Evolutionary conservation across 2,113 vertebrate genomes (phyloP), one percentile per base, ranked within the genome.

Genomic region (Erythrolamprus reginae): DNA sequence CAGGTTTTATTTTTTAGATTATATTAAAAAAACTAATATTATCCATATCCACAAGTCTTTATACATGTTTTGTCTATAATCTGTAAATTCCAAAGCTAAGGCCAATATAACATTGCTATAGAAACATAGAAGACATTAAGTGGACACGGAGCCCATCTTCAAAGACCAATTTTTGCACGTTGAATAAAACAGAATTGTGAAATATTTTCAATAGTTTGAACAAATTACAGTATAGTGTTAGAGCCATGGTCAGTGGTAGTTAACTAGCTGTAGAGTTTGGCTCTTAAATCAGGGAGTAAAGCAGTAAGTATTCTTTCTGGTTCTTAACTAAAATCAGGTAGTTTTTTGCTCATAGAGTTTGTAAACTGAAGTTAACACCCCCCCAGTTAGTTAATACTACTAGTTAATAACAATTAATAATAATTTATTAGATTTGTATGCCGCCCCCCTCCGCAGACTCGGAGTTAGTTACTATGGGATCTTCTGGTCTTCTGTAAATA

Each of bases 1-100:
- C 55, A 95, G 96, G 93, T 95, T 98, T 98, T 98, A 98, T 98
- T 96, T 88, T 98, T 98, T 97, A 98, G 98, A 98, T 98, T 98
- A 98, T 97, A n/a, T n/a, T n/a, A 98, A 98, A 98, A 56, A 97
- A 98, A 98, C 98, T 98, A 99, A 98, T 98, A 98, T 99, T 97
- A 98, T 98, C 98, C 98, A 96, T 94, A 96, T 92, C 98, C 96
- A 97, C 93, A 95, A 98, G 97, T 97, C 97, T 98, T 98, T 97
- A 96, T 95, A 97, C 96, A 97, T 94, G 96, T 98, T 91, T 98
- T 98, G 98, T 98, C 98, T 98, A 98, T 98, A 98, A 97, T 98
- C 97, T 98, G 98, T 97, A 96, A 97, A 96, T 97, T 97, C 97
- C 97, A 98, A 96, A 97, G 96, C 97, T 99, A 99, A 99, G 98